A percentile compares a stretch with the other conserved stretches of the same genome.
phyloP scores from a whole-genome alignment of 2,113 vertebrate genomes.

The Rallus limicola region DNA sequence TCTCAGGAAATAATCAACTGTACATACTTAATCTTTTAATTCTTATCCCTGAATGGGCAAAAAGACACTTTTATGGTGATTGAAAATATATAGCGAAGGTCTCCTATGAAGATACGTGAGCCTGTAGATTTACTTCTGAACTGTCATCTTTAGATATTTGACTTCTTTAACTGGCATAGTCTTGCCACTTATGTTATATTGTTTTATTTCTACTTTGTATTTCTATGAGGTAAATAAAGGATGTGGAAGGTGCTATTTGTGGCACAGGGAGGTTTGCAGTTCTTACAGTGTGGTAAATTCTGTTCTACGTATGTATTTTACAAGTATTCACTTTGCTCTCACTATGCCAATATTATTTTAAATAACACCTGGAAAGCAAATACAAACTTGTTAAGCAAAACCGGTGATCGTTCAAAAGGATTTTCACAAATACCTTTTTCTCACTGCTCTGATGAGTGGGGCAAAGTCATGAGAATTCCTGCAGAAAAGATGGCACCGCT shows the following conservation, averaged over 20 bases:
- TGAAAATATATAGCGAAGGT: not conserved
- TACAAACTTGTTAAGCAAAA: not conserved
- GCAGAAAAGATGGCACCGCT: not conserved
- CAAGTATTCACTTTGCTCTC: not conserved
- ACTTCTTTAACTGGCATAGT: not conserved
- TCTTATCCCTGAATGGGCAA: not conserved
- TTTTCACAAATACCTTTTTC: not conserved
- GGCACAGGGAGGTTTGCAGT: not conserved
- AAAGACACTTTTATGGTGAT: not conserved
- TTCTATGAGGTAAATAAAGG: not conserved
- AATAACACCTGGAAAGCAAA: not conserved
- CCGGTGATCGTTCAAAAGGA: not conserved
- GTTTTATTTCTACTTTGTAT: not conserved
- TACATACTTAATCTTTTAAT: not conserved
- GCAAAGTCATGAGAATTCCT: not conserved
- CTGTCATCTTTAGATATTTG: not conserved
- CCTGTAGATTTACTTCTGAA: not conserved
- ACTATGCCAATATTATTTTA: not conserved
- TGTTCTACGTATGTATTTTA: not conserved
- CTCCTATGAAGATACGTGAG: rapidly evolving
- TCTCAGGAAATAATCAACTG: not conserved
- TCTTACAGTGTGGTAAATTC: not conserved
- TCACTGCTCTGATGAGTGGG: not conserved
- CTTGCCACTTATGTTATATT: not conserved
- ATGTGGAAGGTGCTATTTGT: not conserved